These are phyloP conservation scores for Lutjanus argentimaculatus DNA, from an alignment of 2,797 vertebrate genomes.

Conservation along the genomic window DNA sequence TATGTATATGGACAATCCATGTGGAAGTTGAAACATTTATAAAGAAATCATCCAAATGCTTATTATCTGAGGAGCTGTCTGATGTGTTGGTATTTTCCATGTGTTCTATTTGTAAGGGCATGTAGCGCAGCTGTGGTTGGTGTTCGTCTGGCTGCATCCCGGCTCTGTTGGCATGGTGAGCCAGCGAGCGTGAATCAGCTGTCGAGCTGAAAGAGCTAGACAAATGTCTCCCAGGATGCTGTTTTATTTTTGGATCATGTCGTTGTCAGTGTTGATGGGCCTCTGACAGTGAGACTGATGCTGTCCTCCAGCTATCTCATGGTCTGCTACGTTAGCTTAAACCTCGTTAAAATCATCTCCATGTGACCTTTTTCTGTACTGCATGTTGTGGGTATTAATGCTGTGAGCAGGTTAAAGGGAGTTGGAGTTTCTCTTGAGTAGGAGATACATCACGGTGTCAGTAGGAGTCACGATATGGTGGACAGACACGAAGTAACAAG, in stretches of 20 bases:
- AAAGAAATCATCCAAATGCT: neutral
- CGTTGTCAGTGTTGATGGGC: constrained; percentile 72
- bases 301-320: constrained; percentile 61
- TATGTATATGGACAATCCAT: neutral
- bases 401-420: neutral
- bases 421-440: constrained; percentile 16
- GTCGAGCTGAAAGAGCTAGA: constrained; percentile 66
- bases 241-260: constrained; percentile 81
- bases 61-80: neutral
- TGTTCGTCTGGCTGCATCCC: constrained; percentile 30
- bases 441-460: constrained; percentile 12
- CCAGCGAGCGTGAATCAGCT: constrained; percentile 71
- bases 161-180: constrained; percentile 54
- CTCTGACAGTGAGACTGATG: constrained; percentile 78
- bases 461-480: constrained; percentile 22
- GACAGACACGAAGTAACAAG: constrained; percentile 20
- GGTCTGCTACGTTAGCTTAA: constrained; percentile 42
- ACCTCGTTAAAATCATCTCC: constrained; percentile 28
- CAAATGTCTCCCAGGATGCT: constrained; percentile 75
- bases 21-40: neutral
- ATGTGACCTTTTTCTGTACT: constrained; percentile 32
- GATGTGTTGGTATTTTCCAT: constrained; percentile 2
- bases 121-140: constrained; percentile 31
- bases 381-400: constrained; percentile 22
- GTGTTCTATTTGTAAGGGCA: neutral